Evolutionary conservation across 2,113 vertebrate species (phyloP), one percentile per base, ranked within the genome.

Genomic region (Alaudala cheleensis): DNA sequence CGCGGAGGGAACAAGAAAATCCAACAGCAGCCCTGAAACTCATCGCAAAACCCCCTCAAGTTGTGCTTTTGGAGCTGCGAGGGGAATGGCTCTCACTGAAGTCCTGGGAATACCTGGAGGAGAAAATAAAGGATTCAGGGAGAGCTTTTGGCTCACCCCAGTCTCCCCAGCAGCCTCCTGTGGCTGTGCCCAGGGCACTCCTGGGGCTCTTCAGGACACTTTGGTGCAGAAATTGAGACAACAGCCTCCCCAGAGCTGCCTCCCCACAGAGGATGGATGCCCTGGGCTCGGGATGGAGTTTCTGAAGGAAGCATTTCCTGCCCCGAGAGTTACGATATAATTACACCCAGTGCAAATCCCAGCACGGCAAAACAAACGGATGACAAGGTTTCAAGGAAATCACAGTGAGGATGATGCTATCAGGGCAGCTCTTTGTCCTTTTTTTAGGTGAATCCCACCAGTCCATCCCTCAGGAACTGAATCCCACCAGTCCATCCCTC

Each of bases 31-130:
- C 33, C 5, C 23, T 0, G 10, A 61, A 66, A 58, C 13, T 22
- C 12, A 2, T 6, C 54, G 14, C 2, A 61, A 76, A 61, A 5
- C 3, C 11, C n/a, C 33, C 34, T 24, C 45, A 2, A 9, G 19
- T 0, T 1, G 31, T 21, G 60, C 2, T 14, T 28, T 20, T 4
- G 44, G n/a, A 4, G 5, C 17, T 4, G 6, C 0, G 19, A 28
- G 69, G 23, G 34, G 8, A 16, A 12, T 3, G 14, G n/a, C 9
- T 39, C 29, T 6, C 22, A 0, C 25, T 28, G 13, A 11, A 47
- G 6, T 23, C 45, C 8, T 3, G 37, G 3, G 5, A 34, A 17
- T 4, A 14, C 17, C 64, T 16, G 2, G 2, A 65, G 22, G 2
- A 65, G 14, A 67, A n/a, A 11, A 42, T 19, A 6, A 9, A 20